Percentiles rank a stretch among this genome's conserved stretches.
These are phyloP conservation scores for Nothoprocta pentlandii DNA, from an alignment of 2,113 vertebrate genomes.

Conservation along the genomic window DNA sequence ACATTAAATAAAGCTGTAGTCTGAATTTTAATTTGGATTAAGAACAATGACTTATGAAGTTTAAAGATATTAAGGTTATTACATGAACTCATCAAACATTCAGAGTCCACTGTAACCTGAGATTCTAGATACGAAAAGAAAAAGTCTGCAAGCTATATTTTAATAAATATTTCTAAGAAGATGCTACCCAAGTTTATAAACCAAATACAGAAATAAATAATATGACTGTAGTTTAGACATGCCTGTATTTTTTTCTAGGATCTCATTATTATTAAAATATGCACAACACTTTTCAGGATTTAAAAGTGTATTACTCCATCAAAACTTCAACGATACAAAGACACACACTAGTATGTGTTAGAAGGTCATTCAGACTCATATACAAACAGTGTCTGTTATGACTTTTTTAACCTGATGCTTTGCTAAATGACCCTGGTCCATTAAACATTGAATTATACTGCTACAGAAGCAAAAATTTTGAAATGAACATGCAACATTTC, in stretches of 20 bases:
- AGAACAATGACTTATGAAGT: neutral
- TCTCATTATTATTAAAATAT: neutral
- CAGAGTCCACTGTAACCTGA: neutral
- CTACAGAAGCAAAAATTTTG: neutral
- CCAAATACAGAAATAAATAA: neutral
- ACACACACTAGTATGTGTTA: accelerated
- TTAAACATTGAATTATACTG: neutral
- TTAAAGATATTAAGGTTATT: neutral
- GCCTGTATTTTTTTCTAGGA: neutral
- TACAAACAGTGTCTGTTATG: neutral
- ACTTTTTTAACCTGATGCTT: neutral
- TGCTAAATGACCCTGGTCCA: neutral
- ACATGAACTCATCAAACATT: neutral
- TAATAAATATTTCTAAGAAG: neutral
- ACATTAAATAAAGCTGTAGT: neutral
- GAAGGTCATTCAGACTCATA: neutral
- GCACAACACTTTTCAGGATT: neutral
- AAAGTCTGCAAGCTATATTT: neutral
- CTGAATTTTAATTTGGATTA: neutral
- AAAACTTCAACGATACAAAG: neutral
- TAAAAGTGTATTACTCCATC: neutral
- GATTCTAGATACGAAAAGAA: neutral
- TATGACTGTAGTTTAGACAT: neutral
- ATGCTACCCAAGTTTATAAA: neutral
- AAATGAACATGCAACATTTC: neutral